Base-by-base conservation (phyloP, 2,113 vertebrate species). In the Vanacampus margaritifer region DNA sequence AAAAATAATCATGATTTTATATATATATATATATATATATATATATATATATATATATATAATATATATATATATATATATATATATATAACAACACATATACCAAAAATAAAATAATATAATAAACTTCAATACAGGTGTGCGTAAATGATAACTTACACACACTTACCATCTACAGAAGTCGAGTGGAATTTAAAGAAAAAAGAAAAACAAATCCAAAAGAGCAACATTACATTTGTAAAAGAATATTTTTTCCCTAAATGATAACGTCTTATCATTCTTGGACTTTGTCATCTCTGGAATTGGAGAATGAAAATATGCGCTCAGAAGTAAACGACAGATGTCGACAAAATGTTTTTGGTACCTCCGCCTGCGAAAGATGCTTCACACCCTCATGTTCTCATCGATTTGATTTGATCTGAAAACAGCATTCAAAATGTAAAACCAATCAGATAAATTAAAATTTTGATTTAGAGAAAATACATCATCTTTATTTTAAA, bases 351-450 rank as follows among this genome's bases (percentile, higher is more conserved):
- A 57, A 58, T 26, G 68, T 21, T 13, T 24, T 8, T 41, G 19
- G 67, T 77, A 77, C 57, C 61, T 78, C 61, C 41, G 71, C 74
- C 53, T 6, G 37, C 6, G 11, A 65, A 68, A 71, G 14, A 69
- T n/a, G 74, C 58, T 66, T 76, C 68, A 85, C 23, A 39, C 28
- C 63, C 65, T 92, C 89, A 92, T 45, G 88, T 91, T 90, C 81
- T 89, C 84, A 90, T 81, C 65, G 87, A 80, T 86, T 89, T 90
- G 82, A 92, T 92, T 84, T 92, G 91, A 91, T 92, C 91, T 92
- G 81, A 23, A 69, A 77, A 61, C 57, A 28, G 66, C 2, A 41
- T 1, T 65, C 16, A 60, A 57, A 23, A 60, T 59, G n/a, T 9
- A 2, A 28, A 45, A 17, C 46, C 37, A 11, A 32, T 26, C 3